Conservation (phyloP, 2,888 invertebrate species). For the Priocnemis perturbator region DNA sequence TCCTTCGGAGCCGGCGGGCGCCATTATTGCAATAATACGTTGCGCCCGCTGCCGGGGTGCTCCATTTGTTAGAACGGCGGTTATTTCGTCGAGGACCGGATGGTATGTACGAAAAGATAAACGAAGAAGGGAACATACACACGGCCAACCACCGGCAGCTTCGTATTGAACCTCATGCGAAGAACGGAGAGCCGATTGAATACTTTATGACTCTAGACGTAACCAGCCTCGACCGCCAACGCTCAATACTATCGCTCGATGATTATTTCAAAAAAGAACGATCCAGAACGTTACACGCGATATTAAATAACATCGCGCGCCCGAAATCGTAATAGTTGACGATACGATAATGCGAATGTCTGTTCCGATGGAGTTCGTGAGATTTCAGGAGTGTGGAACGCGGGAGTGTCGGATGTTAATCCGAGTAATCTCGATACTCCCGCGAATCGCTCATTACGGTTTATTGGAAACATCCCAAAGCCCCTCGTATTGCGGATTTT, state of each 20-base stretch:
- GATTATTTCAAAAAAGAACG: slow-evolving; percentile 20
- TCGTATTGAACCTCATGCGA: background rate
- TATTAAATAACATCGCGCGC: slow-evolving; percentile 13
- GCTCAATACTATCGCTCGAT: slow-evolving; percentile 6
- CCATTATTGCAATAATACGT: slow-evolving; percentile 53
- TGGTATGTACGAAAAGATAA: slow-evolving; percentile 6
- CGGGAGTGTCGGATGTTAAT: background rate
- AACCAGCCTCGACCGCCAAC: background rate
- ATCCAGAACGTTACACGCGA: background rate
- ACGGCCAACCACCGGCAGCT: too few relatives aligned
- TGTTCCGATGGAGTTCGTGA: too few relatives aligned
- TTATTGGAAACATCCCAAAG: background rate
- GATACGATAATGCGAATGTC: too few relatives aligned
- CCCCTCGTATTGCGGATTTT: background rate
- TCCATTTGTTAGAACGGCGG: slow-evolving; percentile 17
- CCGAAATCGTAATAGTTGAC: too few relatives aligned
- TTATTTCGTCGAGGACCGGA: background rate
- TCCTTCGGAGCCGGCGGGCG: slow-evolving; percentile 37
- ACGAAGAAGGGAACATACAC: slow-evolving; percentile 5
- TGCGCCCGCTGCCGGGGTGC: slow-evolving; percentile 17
- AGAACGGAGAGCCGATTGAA: background rate
- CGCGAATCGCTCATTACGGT: background rate
- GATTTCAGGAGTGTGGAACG: background rate
- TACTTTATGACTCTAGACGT: slow-evolving; percentile 4
- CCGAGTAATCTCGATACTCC: background rate